phyloP scores from a whole-genome alignment of 2,888 invertebrate genomes.

The Athripsodes cinereus region DNA sequence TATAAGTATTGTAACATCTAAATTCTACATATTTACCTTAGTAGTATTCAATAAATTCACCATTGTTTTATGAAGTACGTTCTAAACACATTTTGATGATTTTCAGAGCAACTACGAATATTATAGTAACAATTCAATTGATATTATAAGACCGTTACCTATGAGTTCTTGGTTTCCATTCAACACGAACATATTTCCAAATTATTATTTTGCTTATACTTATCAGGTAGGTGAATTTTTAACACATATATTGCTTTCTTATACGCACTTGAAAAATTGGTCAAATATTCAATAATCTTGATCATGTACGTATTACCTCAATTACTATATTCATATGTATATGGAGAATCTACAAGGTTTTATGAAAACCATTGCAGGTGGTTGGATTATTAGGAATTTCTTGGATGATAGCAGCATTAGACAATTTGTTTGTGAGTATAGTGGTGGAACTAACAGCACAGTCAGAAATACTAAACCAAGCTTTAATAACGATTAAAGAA shows the following conservation, averaged over 20 bases:
- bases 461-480: constrained; percentile 1
- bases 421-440: constrained; percentile 4
- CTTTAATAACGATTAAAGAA: neutral
- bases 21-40: too few species aligned
- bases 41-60: too few species aligned
- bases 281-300: too few species aligned
- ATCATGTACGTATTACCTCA: too few species aligned
- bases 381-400: neutral
- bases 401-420: neutral
- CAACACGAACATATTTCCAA: neutral
- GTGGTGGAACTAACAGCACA: neutral
- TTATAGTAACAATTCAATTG: neutral
- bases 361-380: neutral
- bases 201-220: constrained; percentile 2
- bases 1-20: too few species aligned
- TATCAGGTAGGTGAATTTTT: constrained; percentile 9
- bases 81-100: neutral
- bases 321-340: neutral
- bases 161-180: constrained; percentile 9
- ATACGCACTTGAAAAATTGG: too few species aligned
- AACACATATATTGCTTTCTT: too few species aligned
- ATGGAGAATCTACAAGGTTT: neutral
- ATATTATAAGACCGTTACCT: neutral
- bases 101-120: neutral
- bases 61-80: too few species aligned